Conservation (phyloP, 2,888 invertebrate species). For the Scaptomyza parva region DNA sequence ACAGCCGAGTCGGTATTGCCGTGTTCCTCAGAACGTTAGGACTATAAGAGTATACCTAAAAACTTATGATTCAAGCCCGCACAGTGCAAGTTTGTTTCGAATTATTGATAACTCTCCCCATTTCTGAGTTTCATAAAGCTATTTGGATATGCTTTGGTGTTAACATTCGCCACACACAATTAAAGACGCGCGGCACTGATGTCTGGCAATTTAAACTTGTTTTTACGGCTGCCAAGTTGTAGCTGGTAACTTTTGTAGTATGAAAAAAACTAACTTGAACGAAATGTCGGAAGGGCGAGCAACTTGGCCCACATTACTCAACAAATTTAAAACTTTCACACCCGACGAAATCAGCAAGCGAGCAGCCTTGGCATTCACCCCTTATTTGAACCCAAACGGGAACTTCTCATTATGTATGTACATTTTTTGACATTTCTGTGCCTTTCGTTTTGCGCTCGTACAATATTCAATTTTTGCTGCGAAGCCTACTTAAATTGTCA, state of each 20-base stretch:
- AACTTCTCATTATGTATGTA: conserved; percentile 5
- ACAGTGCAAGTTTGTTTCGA: too few species aligned
- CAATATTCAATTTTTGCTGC: conserved; percentile 44
- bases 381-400: conserved; percentile 14
- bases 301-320: conserved; percentile 55
- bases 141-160: conserved; percentile 68
- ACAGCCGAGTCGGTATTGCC: too few species aligned
- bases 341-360: neutral
- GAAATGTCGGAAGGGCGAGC: conserved; percentile 28
- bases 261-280: conserved; percentile 2
- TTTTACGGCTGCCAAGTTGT: conserved; percentile 17
- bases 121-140: conserved; percentile 39
- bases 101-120: too few species aligned
- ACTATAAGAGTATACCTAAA: too few species aligned
- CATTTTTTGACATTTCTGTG: conserved; percentile 26
- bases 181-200: neutral
- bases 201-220: conserved; percentile 38
- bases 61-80: too few species aligned
- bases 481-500: conserved; percentile 81
- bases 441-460: conserved; percentile 24
- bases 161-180: conserved; percentile 23
- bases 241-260: conserved; percentile 12
- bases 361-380: conserved; percentile 10
- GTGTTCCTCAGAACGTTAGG: too few species aligned
- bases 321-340: conserved; percentile 21